Conservation (phyloP, 2,888 invertebrate genomes). For the Drosophila aldrichi region DNA sequence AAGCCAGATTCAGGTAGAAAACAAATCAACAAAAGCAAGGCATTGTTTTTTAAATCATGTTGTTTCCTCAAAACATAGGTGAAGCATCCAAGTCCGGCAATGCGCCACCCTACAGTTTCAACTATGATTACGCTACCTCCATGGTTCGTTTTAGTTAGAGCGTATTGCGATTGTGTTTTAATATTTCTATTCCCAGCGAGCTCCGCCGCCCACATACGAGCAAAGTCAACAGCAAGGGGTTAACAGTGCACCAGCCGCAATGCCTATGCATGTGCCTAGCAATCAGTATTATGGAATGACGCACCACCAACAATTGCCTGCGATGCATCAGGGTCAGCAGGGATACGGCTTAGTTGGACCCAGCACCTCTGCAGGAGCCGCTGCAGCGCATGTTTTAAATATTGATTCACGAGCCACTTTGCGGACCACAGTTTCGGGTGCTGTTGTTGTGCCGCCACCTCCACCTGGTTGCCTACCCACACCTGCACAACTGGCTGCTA, state of each 20-base stretch:
- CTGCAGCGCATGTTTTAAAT: slow-evolving; percentile 57
- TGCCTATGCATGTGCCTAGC: slow-evolving; percentile 39
- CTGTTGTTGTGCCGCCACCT: slow-evolving; percentile 83
- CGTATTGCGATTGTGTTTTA: not conserved
- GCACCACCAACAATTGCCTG: slow-evolving; percentile 67
- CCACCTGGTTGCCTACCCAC: slow-evolving; percentile 84
- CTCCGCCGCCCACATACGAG: slow-evolving; percentile 84
- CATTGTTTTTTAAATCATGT: not conserved
- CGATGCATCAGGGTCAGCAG: slow-evolving; percentile 28
- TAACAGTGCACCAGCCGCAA: slow-evolving; percentile 20
- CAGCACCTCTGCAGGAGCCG: slow-evolving; percentile 61
- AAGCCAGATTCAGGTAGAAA: slow-evolving; percentile 42
- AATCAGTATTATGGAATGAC: slow-evolving; percentile 79
- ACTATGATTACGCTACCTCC: slow-evolving; percentile 45
- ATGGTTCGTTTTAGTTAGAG: slow-evolving; percentile 50
- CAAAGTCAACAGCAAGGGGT: slow-evolving; percentile 74
- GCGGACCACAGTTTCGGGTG: slow-evolving; percentile 69
- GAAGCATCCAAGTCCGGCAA: slow-evolving; percentile 13
- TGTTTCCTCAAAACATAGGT: slow-evolving; percentile 16
- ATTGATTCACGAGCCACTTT: slow-evolving; percentile 76
- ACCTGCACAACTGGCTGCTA: slow-evolving; percentile 83
- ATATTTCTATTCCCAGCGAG: slow-evolving; percentile 61
- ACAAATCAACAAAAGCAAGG: not conserved
- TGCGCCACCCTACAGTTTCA: slow-evolving; percentile 57
- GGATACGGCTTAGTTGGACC: slow-evolving; percentile 63